phyloP scores from a whole-genome alignment of 2,888 invertebrate species.

The Drosophila aldrichi region DNA sequence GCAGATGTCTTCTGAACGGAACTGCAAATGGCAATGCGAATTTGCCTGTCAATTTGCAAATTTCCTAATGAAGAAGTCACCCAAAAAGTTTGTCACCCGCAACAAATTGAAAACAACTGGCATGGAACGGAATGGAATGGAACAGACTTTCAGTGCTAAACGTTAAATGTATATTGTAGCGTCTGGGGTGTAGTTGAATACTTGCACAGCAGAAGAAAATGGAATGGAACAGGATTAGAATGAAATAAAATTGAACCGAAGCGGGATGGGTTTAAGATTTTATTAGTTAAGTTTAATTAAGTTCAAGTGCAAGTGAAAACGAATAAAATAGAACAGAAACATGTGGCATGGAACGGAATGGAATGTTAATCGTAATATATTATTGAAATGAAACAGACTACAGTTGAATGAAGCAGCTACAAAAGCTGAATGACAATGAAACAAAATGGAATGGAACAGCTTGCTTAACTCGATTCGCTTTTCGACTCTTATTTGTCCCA shows the following conservation, averaged over 20 bases:
- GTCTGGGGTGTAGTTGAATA: background rate
- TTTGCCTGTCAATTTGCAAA: conserved; percentile 55
- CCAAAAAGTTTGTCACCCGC: conserved; percentile 34
- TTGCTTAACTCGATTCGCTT: background rate
- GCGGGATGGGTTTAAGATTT: no score
- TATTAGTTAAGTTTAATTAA: no score
- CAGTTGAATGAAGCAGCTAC: background rate
- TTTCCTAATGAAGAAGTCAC: conserved; percentile 58
- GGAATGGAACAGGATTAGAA: background rate
- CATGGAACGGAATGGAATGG: conserved; percentile 11
- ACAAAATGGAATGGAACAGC: background rate
- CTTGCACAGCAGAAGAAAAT: no score
- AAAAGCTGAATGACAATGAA: background rate
- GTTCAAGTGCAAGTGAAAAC: no score
- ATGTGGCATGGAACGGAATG: no score
- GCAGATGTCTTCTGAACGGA: conserved; percentile 57
- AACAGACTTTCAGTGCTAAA: background rate
- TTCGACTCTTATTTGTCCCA: background rate
- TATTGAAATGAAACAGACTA: background rate
- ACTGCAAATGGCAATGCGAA: conserved; percentile 62
- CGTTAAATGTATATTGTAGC: background rate
- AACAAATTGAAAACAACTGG: conserved; percentile 24
- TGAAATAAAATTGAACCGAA: background rate
- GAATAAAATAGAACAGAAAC: no score
- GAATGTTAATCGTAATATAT: no score